Evolutionary conservation across 1,140 invertebrate genomes (phyloP), one percentile per base, ranked within the genome.

Genomic region (Hycleus phaleratus): DNA sequence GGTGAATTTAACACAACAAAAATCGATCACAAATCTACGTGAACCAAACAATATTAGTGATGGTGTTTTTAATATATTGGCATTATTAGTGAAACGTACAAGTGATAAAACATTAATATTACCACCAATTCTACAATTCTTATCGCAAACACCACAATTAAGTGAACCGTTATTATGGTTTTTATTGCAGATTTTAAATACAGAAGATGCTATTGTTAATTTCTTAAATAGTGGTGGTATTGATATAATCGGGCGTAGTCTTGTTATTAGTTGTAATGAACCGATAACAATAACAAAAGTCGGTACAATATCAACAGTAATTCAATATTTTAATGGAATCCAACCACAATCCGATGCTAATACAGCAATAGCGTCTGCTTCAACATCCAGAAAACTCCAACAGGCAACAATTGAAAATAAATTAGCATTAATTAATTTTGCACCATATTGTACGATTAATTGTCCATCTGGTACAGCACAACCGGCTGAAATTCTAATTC

Each of bases 361-460:
- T 71, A 40, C 76, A 71, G 60, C 76, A 80, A 46, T 81, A 81
- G 46, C 75, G 62, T 59, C 78, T 69, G 55, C 77, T 66, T 72
- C 48, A 38, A 78, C 71, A 60, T 78, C 73, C 45, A 85, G 84
- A 66, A 85, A 85, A 68, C 69, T 75, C 1, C 71, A 79, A 32
- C 76, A 77, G 47, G 71, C 76, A 1, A 73, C 74, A 25, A 67
- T 77, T 9, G 79, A 81, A 60, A 79, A 79, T 18, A 75, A 74
- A 10, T 81, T 85, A 66, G 87, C 88, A 2, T 73, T 93, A 3
- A 77, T 92, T 10, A 96, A 95, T 73, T 94, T 95, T 75, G 92
- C 92, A 12, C 92, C 92, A 1, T 78, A 93, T 24, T 88, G 86
- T 82, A 74, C 61, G 9, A 73, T 71, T 56, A 64, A 64, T 12